Conservation (phyloP, 2,113 vertebrate species). For the Nerophis ophidion region DNA sequence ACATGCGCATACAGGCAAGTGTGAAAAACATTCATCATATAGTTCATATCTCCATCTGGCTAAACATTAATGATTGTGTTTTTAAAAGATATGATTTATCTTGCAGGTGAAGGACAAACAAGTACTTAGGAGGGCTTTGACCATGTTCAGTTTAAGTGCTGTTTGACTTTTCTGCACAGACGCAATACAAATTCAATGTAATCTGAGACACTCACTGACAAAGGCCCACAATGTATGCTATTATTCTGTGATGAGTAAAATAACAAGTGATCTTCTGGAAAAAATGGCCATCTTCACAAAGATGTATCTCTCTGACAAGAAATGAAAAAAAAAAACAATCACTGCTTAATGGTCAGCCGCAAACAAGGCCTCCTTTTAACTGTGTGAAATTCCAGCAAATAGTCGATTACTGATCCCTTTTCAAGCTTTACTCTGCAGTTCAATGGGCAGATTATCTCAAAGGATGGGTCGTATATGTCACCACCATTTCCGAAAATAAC, state of each 20-base stretch:
- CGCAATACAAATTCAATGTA: not conserved
- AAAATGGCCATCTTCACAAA: constrained; percentile 1
- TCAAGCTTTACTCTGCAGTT: constrained; percentile 14
- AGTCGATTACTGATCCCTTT: not conserved
- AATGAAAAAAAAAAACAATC: not conserved
- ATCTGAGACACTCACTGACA: not conserved
- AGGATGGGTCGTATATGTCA: constrained; percentile 39
- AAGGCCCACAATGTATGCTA: not conserved
- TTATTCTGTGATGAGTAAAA: not conserved
- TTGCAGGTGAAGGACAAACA: constrained; percentile 11
- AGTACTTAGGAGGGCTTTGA: constrained; percentile 6
- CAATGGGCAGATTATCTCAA: constrained; percentile 45
- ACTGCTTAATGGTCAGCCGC: not conserved
- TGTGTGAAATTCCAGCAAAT: constrained; percentile 28
- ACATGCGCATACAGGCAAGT: constrained; percentile 21
- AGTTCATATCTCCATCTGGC: constrained; percentile 25
- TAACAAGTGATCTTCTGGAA: not conserved
- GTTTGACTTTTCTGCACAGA: constrained; percentile 42
- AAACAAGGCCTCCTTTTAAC: constrained; percentile 42
- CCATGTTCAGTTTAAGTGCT: constrained; percentile 36
- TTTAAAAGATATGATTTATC: constrained; percentile 20
- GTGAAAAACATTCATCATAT: constrained; percentile 23
- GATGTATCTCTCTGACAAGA: constrained; percentile 1
- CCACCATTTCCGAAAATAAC: not conserved
- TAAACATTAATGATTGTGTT: constrained; percentile 31